Base-by-base conservation (phyloP, 2,797 vertebrate species). In the Crypturellus tataupa region DNA sequence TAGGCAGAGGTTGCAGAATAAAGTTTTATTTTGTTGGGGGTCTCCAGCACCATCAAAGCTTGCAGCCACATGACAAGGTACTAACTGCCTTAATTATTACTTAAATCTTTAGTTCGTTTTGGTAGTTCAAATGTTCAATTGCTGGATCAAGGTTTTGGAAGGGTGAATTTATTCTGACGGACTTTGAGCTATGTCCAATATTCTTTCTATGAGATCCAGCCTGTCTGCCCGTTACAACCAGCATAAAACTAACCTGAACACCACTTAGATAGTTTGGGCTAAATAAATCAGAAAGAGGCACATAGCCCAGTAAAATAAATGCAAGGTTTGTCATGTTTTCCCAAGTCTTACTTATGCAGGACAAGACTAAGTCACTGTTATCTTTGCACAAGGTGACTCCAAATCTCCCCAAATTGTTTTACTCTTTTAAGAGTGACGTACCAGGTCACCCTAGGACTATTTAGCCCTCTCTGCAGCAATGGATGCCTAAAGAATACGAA, bases 161-260 rank as follows among this genome's bases (percentile, higher is more conserved):
- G 29, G 81, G 44, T 83, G 78, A 85, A 93, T 83, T 37, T 80
- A 55, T 93, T 87, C 89, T 96, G 89, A 91, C 87, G 87, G 87
- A 83, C 44, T 58, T 67, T 70, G 1, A 92, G 87, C 31, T 0
- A 44, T 73, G 79, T 89, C 89, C 87, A 82, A 85, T 94, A 83
- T 82, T 79, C 39, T 31, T 81, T 87, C 87, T 80, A 71, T 58
- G 93, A 92, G 76, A 92, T 87, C 69, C 89, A 92, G 81, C 89
- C 94, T 87, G 91, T 82, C 1, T 0, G 76, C 60, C 58, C 60
- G 49, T 80, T 58, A 47, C 3, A 89, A 44, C 46, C 59, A 73
- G 72, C 53, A 51, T 44, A 78, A 64, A 95, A 65, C 33, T 65
- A 77, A n/a, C 58, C 39, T 0, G 0, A 91, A 68, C 79, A 65